Base-by-base conservation (phyloP, 2,797 vertebrate genomes). In the Mallotus villosus region DNA sequence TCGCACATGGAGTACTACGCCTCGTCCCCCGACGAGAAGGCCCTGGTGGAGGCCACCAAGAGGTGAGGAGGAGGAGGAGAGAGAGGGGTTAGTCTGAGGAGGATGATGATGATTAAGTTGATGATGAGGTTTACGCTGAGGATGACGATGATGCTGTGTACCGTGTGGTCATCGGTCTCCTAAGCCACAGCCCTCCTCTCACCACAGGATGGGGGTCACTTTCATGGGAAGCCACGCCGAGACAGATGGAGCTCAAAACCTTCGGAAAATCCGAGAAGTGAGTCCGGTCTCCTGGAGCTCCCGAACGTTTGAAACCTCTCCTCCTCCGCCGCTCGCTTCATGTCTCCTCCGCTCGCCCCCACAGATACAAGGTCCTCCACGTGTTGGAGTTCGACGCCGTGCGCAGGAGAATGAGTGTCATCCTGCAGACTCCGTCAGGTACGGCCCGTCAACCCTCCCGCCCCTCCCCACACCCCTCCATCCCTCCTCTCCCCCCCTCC, bases 21-120 rank as follows among this genome's bases (percentile, higher is more conserved):
- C 63, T 96, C 98, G 8, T 99, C 97, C 0, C 97, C 98, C 0
- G 98, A 99, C 74, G 98, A 99, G 89, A 99, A 99, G 72, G 97
- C 97, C 68, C 91, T 99, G 24, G 96, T 99, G 25, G 98, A 99
- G 89, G 98, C 97, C 73, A 91, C 95, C 11, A 95, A 95, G 84
- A 95, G 97, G 98, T 98, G 51, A 19, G 4, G 51, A 19, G 16
- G 17, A 2, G 16, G 51, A 55, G 16, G 51, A 53, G 37, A 8
- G 4, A 3, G 32, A 32, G 32, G 32, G 5, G 32, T 32, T 4
- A 32, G 32, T 32, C 32, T 32, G 32, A 32, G 32, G 32, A 32
- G 32, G 32, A 7, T 5, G 5, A 34, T 5, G 32, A 34, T 27
- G 27, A 27, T 27, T 27, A 27, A 27, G 27, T 2, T 27, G 27